phyloP scores from a whole-genome alignment of 2,797 vertebrate species.

The Danionella dracula region DNA sequence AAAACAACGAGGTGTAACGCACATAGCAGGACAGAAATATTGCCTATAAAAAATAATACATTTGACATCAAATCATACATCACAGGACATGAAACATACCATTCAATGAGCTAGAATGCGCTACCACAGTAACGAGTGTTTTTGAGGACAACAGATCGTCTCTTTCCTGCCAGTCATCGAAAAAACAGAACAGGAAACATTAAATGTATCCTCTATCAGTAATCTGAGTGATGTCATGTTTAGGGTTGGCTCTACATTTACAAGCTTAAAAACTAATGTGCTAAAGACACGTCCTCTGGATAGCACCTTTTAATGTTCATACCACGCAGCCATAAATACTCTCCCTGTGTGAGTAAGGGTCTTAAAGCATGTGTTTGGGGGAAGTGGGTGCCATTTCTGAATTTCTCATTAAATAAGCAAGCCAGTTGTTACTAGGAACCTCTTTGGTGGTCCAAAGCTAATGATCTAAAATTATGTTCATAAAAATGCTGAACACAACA shows the following conservation, averaged over 20 bases:
- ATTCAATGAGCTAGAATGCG: too few species aligned
- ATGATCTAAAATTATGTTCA: not conserved
- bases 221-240: conserved; percentile 19
- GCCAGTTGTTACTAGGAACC: not conserved
- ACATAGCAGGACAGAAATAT: too few species aligned
- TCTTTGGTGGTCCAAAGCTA: conserved; percentile 14
- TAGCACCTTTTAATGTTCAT: conserved; percentile 24
- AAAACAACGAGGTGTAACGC: too few species aligned
- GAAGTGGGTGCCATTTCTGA: not conserved
- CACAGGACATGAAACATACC: too few species aligned
- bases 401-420: not conserved
- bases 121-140: not conserved
- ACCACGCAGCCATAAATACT: conserved; percentile 16
- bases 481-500: not conserved
- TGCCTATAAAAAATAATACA: too few species aligned
- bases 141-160: not conserved
- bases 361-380: not conserved
- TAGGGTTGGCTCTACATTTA: too few species aligned
- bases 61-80: too few species aligned
- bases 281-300: too few species aligned
- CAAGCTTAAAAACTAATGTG: not conserved
- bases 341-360: conserved; percentile 15
- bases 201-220: not conserved
- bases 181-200: not conserved
- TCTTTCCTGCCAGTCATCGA: not conserved